Percentiles rank a stretch among this genome's conserved stretches.
phyloP scores from a whole-genome alignment of 2,888 invertebrate species.

The Leistus spinibarbis region DNA sequence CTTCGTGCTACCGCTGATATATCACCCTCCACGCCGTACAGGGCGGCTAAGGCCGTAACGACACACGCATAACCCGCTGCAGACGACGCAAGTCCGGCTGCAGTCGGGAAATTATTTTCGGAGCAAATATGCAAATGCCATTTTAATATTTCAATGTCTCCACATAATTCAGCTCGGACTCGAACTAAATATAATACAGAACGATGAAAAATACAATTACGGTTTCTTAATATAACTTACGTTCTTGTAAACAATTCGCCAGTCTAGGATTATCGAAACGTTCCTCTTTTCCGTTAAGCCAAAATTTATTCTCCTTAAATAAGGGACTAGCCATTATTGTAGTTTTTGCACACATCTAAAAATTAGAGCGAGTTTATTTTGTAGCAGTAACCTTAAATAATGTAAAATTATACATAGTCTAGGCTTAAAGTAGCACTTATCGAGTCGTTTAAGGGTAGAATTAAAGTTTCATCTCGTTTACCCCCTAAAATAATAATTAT shows the following conservation, averaged over 20 bases:
- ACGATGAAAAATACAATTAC: constrained; percentile 7
- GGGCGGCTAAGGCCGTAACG: constrained; percentile 76
- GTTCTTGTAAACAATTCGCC: constrained; percentile 74
- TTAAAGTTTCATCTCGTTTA: constrained; percentile 89
- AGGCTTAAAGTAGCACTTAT: constrained; percentile 89
- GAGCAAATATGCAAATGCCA: constrained; percentile 86
- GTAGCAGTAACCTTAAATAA: neutral
- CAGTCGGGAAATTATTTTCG: constrained; percentile 97
- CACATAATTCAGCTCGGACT: constrained; percentile 53
- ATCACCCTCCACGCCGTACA: constrained; percentile 76
- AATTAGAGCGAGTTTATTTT: constrained; percentile 41
- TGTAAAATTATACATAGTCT: constrained; percentile 66
- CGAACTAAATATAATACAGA: constrained; percentile 56
- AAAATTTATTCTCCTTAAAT: constrained; percentile 79
- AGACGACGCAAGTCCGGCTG: constrained; percentile 96
- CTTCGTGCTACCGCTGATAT: constrained; percentile 79
- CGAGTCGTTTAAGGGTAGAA: constrained; percentile 95
- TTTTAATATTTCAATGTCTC: constrained; percentile 57
- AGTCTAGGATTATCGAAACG: constrained; percentile 74
- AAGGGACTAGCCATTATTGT: constrained; percentile 76
- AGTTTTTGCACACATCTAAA: constrained; percentile 87
- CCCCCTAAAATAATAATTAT: constrained; percentile 73
- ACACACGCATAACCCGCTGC: constrained; percentile 98
- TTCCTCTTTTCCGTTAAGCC: constrained; percentile 88
- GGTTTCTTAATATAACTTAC: constrained; percentile 58